Evolutionary conservation across 2,797 vertebrate species (phyloP).

Genomic region (Molossus alvarezi): DNA sequence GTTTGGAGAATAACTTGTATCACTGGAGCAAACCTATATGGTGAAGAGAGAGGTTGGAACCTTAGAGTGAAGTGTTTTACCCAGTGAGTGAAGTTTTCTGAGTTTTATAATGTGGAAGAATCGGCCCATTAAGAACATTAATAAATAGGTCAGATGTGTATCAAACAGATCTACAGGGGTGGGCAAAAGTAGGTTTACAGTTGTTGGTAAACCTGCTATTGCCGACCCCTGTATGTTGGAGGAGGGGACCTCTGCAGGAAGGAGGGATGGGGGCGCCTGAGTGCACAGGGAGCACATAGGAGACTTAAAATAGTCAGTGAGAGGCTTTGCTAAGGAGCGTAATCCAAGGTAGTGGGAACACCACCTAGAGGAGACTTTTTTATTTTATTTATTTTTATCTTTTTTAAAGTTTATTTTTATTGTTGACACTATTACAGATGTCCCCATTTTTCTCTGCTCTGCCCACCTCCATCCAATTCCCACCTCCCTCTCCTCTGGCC

Average conservation of each 20-base stretch:
- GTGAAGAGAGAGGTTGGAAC: neutral
- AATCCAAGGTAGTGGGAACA: neutral
- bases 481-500: neutral
- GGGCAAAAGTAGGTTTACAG: neutral
- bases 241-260: neutral
- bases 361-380: neutral
- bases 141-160: neutral
- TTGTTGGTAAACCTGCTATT: too few relatives aligned
- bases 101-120: constrained; percentile 28
- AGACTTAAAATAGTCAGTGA: neutral
- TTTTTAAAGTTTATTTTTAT: neutral
- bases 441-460: neutral
- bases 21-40: neutral
- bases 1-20: neutral
- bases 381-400: neutral
- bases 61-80: neutral
- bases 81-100: constrained; percentile 17
- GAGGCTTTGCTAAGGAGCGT: neutral
- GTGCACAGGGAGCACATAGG: too few relatives aligned
- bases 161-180: neutral
- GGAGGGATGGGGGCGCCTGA: neutral
- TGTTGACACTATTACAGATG: neutral
- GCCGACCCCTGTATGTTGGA: neutral
- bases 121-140: neutral
- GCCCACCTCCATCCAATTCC: neutral